Base-by-base conservation (phyloP, 2,888 invertebrate species). In the Lasioglossum vierecki region DNA sequence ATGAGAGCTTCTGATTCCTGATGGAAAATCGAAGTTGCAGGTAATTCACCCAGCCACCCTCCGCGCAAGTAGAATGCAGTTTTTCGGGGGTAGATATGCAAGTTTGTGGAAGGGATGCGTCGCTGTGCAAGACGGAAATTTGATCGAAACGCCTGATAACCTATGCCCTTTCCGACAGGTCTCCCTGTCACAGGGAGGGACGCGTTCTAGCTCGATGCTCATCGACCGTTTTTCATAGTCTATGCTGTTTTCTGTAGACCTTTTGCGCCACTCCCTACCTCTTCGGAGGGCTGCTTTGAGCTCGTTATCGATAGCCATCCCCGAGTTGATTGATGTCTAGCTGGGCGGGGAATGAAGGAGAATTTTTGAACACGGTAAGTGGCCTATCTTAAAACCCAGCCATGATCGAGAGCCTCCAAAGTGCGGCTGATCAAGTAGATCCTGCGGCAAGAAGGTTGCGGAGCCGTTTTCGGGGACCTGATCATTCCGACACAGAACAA, bases 131-230 rank as follows among this genome's bases (percentile, higher is more conserved):
- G 80, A 79, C 86, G 83, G 86, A 87, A 89, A 89, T 86, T 89
- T 85, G 89, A 90, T 90, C 88, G 88, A 80, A 84, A 82, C 79
- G 87, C 71, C 68, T 87, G 91, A 90, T 90, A 90, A 91, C 88
- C 88, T 90, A 91, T 90, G 89, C 90, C 83, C 91, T 91, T 91
- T 88, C 88, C 79, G 83, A 72, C 79, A 68, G 79, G 87, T 83
- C 84, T 72, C 70, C 70, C 79, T 81, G 77, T 76, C 86, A 85
- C 89, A 80, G 88, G 78, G 53, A 53, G 75, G 80, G 82, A 74
- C 85, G 80, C 76, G 85, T 88, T 76, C 72, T 79, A 53, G 76
- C 66, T 35, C 84, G 81, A 76, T 81, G 81, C 77, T 85, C 89
- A 80, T 84, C 76, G 84, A 87, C 75, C 82, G 86, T 86, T 85